phyloP scores from a whole-genome alignment of 2,888 invertebrate genomes.

The Mayetiola destructor region DNA sequence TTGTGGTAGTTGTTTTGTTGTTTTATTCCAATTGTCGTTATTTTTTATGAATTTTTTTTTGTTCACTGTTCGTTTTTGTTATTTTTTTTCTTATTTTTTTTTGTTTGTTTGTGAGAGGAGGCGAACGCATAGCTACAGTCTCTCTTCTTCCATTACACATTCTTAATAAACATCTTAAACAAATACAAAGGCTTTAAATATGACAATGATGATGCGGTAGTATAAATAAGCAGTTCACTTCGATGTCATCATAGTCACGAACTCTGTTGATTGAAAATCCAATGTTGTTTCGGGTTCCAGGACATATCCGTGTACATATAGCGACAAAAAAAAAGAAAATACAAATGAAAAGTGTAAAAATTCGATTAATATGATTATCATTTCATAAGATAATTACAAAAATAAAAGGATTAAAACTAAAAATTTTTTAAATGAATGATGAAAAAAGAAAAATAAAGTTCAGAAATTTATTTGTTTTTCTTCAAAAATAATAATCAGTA shows the following conservation, averaged over 20 bases:
- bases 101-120: slow-evolving; percentile 18
- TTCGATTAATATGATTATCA: background rate
- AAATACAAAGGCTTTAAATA: slow-evolving; percentile 44
- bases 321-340: background rate
- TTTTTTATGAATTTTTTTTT: background rate
- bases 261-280: slow-evolving; percentile 46
- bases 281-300: slow-evolving; percentile 9
- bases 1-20: background rate
- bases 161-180: slow-evolving; percentile 35
- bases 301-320: background rate
- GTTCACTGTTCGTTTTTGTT: background rate
- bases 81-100: slow-evolving; percentile 19
- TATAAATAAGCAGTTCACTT: slow-evolving; percentile 59
- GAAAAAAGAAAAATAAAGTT: background rate
- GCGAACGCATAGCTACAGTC: slow-evolving; percentile 44
- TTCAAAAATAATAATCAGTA: too few relatives aligned
- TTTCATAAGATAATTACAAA: background rate
- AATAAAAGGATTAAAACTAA: background rate
- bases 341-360: background rate
- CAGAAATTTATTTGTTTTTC: too few relatives aligned
- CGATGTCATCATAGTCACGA: slow-evolving; percentile 98
- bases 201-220: slow-evolving; percentile 35
- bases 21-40: slow-evolving; percentile 18
- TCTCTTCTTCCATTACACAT: slow-evolving; percentile 27
- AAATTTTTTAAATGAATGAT: background rate